Conservation (phyloP, 2,797 vertebrate species). For the Sarcophilus harrisii region DNA sequence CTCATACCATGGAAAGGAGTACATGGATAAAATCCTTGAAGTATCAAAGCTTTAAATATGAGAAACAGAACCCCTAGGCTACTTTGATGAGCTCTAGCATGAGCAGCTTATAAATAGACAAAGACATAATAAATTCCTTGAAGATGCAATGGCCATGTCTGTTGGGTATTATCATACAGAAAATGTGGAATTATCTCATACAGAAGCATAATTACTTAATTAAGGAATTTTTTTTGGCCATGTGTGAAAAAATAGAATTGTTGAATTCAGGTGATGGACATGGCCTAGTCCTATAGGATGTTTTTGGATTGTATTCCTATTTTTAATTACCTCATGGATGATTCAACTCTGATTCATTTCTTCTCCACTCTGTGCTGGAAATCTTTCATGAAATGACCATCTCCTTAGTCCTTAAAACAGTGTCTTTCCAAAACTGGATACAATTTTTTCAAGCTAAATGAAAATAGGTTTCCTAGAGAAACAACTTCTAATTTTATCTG, state of each 20-base stretch:
- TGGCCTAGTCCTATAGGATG: neutral
- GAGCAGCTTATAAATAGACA: neutral
- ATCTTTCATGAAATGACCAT: conserved; percentile 39
- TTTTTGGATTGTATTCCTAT: conserved; percentile 35
- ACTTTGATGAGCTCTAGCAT: neutral
- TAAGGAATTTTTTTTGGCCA: neutral
- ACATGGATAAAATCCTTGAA: neutral
- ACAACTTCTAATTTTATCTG: conserved; percentile 68
- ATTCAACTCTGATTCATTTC: conserved; percentile 30
- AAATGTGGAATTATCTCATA: neutral
- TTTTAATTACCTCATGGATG: neutral
- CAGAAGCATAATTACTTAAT: neutral
- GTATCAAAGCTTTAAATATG: neutral
- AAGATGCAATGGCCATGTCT: neutral
- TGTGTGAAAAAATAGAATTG: neutral
- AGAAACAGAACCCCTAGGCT: neutral
- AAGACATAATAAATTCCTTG: neutral
- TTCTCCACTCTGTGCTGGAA: conserved; percentile 36
- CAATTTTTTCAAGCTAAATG: conserved; percentile 70
- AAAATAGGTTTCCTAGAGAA: conserved; percentile 67
- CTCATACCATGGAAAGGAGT: neutral
- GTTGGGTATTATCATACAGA: neutral
- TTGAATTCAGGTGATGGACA: neutral
- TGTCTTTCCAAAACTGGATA: conserved; percentile 36
- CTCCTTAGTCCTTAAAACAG: conserved; percentile 6